These are phyloP conservation scores for Lasiurus borealis DNA, from an alignment of 2,113 vertebrate species.

Conservation along the genomic window DNA sequence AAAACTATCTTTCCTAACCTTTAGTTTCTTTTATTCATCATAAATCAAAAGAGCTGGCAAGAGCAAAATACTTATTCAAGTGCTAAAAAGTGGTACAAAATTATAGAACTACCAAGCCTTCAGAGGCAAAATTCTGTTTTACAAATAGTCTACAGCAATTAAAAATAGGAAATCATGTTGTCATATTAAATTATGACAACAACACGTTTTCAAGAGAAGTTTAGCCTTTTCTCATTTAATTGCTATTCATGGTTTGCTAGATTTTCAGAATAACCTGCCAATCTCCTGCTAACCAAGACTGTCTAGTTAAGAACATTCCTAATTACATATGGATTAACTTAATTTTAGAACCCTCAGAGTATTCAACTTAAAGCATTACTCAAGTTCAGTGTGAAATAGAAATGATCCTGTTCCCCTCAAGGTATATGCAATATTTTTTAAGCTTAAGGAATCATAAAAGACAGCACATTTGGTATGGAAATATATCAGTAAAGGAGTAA, in stretches of 20 bases:
- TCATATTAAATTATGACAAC: conserved; percentile 57
- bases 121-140: conserved; percentile 58
- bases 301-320: conserved; percentile 54
- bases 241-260: conserved; percentile 70
- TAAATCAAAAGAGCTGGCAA: conserved; percentile 9
- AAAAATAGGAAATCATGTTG: conserved; percentile 76
- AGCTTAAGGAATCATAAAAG: conserved; percentile 43
- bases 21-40: conserved; percentile 44
- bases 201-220: conserved; percentile 69
- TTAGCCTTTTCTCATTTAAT: conserved; percentile 72
- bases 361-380: conserved; percentile 64
- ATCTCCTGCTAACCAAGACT: conserved; percentile 59
- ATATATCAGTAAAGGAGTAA: conserved; percentile 26
- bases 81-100: conserved; percentile 62
- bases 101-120: conserved; percentile 15
- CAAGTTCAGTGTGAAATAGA: conserved; percentile 52
- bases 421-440: conserved; percentile 30
- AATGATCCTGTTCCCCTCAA: conserved; percentile 54
- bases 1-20: conserved; percentile 47
- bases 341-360: conserved; percentile 59
- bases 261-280: conserved; percentile 70
- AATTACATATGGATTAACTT: conserved; percentile 68
- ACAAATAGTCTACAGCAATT: conserved; percentile 69
- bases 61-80: conserved; percentile 33
- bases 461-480: conserved; percentile 29